Evolutionary conservation across 2,113 vertebrate genomes (phyloP), one percentile per base, ranked within the genome.

Genomic region (Channa maculata): DNA sequence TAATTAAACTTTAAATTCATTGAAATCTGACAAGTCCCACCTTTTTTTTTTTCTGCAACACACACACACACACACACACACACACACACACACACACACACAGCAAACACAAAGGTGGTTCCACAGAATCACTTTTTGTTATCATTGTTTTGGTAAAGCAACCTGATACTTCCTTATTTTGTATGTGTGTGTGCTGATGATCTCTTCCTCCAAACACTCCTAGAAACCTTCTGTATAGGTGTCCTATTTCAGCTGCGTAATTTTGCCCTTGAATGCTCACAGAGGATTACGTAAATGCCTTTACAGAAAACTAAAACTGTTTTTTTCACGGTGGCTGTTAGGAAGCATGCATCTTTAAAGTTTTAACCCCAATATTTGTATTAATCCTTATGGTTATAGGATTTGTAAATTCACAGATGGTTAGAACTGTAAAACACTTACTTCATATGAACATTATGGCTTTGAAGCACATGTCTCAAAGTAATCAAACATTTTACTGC

Each of bases 161-260:
- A 88, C 82, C 62, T 67, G 79, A 91, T 86, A 89, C 81, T 87
- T 83, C 82, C 84, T 73, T 49, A n/a, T 64, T 41, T 24, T 24
- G 11, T 65, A 38, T 45, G 60, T n/a, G 58, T 45, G 10, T 60
- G 11, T 44, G 34, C 41, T 45, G 11, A 37, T 37, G 43, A 65
- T 70, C 15, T 36, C 64, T 58, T 50, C 24, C 48, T 2, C 8
- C 37, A 57, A 41, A 69, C 54, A 12, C 53, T 52, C 36, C 53
- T 48, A 36, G 38, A 71, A 75, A 83, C 43, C 8, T 14, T 14
- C 37, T 63, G 55, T 41, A 10, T 53, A 63, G n/a, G 65, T 67
- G 11, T 75, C 74, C 13, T 0, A 3, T 79, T 61, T 51, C 59
- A 45, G 15, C 62, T 60, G 43, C 38, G 62, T 82, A 62, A 68